These are phyloP conservation scores for Pandemis corylana DNA, from an alignment of 2,888 invertebrate genomes.

Conservation along the genomic window DNA sequence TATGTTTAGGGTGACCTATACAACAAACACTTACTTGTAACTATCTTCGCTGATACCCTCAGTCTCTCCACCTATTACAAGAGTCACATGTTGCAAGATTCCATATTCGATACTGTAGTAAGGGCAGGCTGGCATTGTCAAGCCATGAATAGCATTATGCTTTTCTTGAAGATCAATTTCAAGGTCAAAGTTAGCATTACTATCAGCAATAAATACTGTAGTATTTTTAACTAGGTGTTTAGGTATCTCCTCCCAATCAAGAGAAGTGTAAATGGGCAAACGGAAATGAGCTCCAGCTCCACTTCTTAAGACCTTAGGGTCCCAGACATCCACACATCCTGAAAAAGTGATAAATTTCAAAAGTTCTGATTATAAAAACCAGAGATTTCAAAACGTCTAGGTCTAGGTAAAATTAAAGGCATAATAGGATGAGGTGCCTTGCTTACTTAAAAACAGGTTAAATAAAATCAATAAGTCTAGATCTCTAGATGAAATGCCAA, in stretches of 20 bases:
- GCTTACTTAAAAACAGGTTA: too few species aligned
- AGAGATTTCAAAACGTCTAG: too few species aligned
- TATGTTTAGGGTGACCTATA: neutral
- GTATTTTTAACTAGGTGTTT: conserved; percentile 76
- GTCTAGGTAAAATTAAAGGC: too few species aligned
- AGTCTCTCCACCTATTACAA: conserved; percentile 96
- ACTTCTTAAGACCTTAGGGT: conserved; percentile 93
- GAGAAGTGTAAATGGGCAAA: conserved; percentile 87
- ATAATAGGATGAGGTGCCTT: too few species aligned
- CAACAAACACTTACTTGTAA: conserved; percentile 76
- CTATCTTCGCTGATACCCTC: conserved; percentile 92
- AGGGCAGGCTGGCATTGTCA: conserved; percentile 82
- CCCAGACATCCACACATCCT: conserved; percentile 97
- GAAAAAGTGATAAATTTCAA: conserved; percentile 44
- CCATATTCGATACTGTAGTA: conserved; percentile 87
- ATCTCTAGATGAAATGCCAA: too few species aligned
- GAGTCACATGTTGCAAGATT: conserved; percentile 81
- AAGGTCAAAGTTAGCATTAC: conserved; percentile 68
- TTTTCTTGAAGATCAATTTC: conserved; percentile 45
- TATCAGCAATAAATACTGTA: conserved; percentile 89
- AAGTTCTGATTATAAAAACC: too few species aligned
- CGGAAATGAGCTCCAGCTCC: conserved; percentile 95
- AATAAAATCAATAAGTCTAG: too few species aligned
- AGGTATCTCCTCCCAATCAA: conserved; percentile 87
- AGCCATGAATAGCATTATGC: conserved; percentile 46